These are phyloP conservation scores for Megaceryle alcyon DNA, from an alignment of 2,797 vertebrate species.

Conservation along the genomic window DNA sequence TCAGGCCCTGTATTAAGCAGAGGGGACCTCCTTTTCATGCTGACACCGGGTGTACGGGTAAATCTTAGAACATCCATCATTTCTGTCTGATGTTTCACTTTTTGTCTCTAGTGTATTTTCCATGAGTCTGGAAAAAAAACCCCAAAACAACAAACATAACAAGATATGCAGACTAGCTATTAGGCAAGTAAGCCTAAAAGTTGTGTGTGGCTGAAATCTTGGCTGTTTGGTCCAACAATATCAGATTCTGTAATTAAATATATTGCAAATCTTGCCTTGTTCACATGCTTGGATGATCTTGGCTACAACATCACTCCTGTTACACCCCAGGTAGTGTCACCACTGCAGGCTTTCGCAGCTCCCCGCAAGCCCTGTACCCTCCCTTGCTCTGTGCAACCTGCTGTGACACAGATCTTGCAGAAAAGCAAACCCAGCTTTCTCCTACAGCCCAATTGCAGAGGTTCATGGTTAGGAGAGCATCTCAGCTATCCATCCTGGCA, in stretches of 20 bases:
- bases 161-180: not conserved
- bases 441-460: not conserved
- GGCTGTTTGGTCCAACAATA: not conserved
- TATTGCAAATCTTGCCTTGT: not conserved
- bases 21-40: not conserved
- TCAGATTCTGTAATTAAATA: not conserved
- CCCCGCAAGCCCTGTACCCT: not conserved
- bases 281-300: not conserved
- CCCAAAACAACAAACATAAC: not conserved
- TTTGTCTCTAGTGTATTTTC: not conserved
- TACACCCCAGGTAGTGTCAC: not conserved
- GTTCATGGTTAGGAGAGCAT: not conserved
- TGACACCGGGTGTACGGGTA: fast-evolving
- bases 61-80: not conserved
- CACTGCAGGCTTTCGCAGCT: not conserved
- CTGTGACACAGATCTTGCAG: not conserved
- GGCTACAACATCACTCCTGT: not conserved
- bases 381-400: fast-evolving
- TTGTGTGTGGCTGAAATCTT: not conserved
- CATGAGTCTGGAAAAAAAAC: not conserved
- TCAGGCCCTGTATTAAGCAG: not conserved
- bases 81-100: not conserved
- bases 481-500: not conserved
- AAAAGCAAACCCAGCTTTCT: not conserved
- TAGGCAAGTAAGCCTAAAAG: not conserved